Conservation (phyloP, 2,797 vertebrate species). For the Arnoldichthys spilopterus region DNA sequence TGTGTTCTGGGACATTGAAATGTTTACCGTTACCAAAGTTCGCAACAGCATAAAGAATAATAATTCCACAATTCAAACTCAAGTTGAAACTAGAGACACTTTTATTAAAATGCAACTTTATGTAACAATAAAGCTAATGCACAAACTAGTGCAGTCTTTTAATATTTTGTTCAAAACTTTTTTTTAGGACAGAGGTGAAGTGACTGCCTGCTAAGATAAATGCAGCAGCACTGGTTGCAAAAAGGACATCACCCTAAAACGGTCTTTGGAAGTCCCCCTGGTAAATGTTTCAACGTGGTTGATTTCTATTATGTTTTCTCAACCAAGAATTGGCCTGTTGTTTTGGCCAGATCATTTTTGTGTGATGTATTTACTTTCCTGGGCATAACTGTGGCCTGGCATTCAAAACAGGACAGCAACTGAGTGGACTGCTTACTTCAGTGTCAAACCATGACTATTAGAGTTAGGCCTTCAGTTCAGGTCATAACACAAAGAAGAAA, state of each 20-base stretch:
- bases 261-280: conserved; percentile 53
- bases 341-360: conserved; percentile 7
- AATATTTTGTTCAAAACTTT: not conserved
- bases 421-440: conserved; percentile 12
- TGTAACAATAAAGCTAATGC: not conserved
- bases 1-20: conserved; percentile 14
- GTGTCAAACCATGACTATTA: not conserved
- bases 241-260: conserved; percentile 38
- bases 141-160: not conserved
- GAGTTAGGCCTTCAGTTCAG: too few relatives aligned
- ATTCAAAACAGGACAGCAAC: conserved; percentile 1
- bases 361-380: conserved; percentile 26
- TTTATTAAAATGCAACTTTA: not conserved
- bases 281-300: conserved; percentile 27
- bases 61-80: not conserved
- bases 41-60: not conserved
- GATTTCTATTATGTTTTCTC: conserved; percentile 27
- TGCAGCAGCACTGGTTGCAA: conserved; percentile 9
- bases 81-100: not conserved
- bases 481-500: too few relatives aligned
- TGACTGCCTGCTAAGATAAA: conserved; percentile 4
- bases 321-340: not conserved
- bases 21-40: not conserved
- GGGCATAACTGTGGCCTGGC: conserved; percentile 37
- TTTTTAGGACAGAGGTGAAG: not conserved